Evolutionary conservation across 2,888 invertebrate species (phyloP), one percentile per base, ranked within the genome.

Genomic region (Cepaea hortensis): DNA sequence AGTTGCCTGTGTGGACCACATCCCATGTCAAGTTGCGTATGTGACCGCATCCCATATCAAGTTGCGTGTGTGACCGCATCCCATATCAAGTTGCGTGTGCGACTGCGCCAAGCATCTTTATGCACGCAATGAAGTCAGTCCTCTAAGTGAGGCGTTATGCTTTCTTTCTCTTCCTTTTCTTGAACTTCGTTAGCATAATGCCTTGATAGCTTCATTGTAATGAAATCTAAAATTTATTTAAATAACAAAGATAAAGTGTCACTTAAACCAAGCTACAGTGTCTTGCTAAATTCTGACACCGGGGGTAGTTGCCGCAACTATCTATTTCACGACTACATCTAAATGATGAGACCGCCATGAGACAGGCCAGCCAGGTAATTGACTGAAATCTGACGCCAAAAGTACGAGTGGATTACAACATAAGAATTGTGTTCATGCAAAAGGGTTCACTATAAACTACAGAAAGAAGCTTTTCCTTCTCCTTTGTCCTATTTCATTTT

Each of bases 401-500:
- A 68, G 79, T 85, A 85, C 79, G 85, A 85, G 48, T 77, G 85
- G 79, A 77, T 85, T 85, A 85, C 85, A 77, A 75, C 84, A 84
- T 76, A 15, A 62, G 76, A 76, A 85, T 85, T 85, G 85, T 77
- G 79, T 70, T 20, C 62, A 85, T 79, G 85, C 79, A 85, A 85
- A 85, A 72, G 70, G 85, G 55, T 85, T 85, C 79, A 77, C 85
- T 77, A 85, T 77, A 79, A 85, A 85, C 79, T 76, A 62, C 72
- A 82, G 55, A 73, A 55, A 70, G 82, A 72, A 82, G 82, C 82
- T 46, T 65, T 76, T 48, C 68, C 76, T 18, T 84, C 48, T 76
- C 72, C 76, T 84, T 84, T 76, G 84, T 84, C 76, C 76, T 61
- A 68, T 84, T 84, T 84, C 76, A 76, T 84, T 84, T 50, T 61